Base-by-base conservation (phyloP, 2,113 vertebrate genomes). In the Pandion haliaetus region DNA sequence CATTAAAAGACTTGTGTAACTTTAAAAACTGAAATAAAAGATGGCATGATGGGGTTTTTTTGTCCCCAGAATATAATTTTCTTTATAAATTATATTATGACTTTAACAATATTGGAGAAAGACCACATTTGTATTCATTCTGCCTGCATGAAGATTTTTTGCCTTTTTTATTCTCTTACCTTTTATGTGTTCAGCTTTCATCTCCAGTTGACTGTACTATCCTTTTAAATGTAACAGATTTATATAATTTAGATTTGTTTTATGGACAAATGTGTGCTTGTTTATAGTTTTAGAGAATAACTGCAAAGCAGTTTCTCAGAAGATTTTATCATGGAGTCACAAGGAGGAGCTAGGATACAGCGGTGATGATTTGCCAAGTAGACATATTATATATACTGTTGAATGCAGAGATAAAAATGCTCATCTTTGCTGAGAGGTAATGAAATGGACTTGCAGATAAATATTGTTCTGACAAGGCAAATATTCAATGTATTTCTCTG, bases 41-140 rank as follows among this genome's bases (percentile, higher is more conserved):
- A 25, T 58, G 34, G 5, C 7, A 6, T 52, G 3, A 2, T 73
- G 9, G 0, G 0, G 3, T 13, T 7, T 71, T 69, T 86, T 72
- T 73, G 14, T 49, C 13, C 7, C 5, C 11, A 86, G 14, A 44
- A 34, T 38, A 80, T 54, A 8, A 45, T 67, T 88, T 82, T 58
- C 23, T 10, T 57, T 82, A 65, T 25, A 55, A 79, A 63, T 82
- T 57, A 49, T 61, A 31, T 8, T n/a, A 24, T 4, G 3, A 31
- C 14, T 80, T 70, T 14, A 66, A 59, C 5, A 38, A 10, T 52
- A 57, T 17, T 55, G 15, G 19, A 1, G 5, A 52, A 77, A 45
- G 0, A 1, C 2, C 15, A 17, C 5, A 17, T 42, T 57, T 8
- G 8, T 65, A 36, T 40, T 62, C 1, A 21, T 54, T 85, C 20